Conservation (phyloP, 2,113 vertebrate species). For the Sceloporus tristichus region DNA sequence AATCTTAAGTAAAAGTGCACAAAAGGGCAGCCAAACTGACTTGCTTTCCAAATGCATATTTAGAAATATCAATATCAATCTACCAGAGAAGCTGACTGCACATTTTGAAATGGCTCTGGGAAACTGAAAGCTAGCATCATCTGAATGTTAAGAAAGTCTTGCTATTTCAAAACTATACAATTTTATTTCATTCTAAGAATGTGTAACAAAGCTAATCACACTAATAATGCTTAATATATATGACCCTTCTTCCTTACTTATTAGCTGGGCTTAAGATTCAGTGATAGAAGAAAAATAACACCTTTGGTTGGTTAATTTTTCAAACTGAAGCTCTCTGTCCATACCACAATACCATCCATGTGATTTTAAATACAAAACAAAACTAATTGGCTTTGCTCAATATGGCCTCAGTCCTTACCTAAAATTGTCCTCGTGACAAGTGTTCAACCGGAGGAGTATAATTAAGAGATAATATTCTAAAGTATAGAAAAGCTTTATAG, state of each 20-base stretch:
- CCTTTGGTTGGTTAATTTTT: background rate
- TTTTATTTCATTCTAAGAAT: background rate
- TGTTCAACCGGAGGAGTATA: no score
- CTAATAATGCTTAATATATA: background rate
- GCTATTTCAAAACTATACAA: background rate
- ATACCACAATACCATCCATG: background rate
- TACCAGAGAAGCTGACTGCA: background rate
- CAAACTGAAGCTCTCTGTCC: background rate
- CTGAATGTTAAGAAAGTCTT: background rate
- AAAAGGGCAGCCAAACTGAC: background rate
- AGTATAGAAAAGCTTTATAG: accelerated
- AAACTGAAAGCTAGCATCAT: background rate
- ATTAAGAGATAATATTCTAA: no score
- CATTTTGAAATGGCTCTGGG: background rate
- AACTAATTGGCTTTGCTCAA: background rate
- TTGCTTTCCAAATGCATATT: background rate
- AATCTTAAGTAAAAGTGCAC: background rate
- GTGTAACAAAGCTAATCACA: background rate
- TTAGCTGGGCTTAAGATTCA: constrained; percentile 8
- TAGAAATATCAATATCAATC: background rate
- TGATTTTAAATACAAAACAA: background rate
- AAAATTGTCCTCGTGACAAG: background rate
- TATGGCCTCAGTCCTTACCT: background rate
- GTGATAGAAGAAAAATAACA: background rate
- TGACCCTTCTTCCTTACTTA: background rate